Base-by-base conservation (phyloP, 1,140 invertebrate species). In the Druon quercuslanigerum region DNA sequence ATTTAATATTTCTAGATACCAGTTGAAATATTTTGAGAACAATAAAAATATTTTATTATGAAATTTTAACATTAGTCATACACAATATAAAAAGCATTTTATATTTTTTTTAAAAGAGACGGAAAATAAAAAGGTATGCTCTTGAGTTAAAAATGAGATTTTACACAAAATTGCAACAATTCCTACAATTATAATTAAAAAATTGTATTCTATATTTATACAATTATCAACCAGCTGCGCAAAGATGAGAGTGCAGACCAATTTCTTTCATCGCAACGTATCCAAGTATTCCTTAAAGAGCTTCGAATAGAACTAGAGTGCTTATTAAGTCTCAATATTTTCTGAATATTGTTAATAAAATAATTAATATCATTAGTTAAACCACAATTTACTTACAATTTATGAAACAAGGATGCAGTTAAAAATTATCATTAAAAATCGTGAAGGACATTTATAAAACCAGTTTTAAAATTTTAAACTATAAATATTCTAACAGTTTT, bases 221-320 rank as follows among this genome's bases (percentile, higher is more conserved):
- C n/a, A 66, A 66, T 40, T 40, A 66, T 66, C 40, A 66, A 40
- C 60, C 60, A 66, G 25, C 33, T 66, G 6, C 60, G 25, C 40
- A 66, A 66, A 66, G 60, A 66, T 40, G 60, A 66, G 33, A 66
- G 60, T 2, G 60, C 60, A 66, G 60, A 66, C 60, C 60, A 66
- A 66, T 20, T 66, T 66, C 33, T 66, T 66, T 66, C 60, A 33
- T 25, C 14, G 60, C 60, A 66, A n/a, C 60, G 60, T 14, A 66
- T n/a, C 60, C 60, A 66, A 14, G 60, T 66, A 33, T 40, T 66
- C 25, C 60, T 66, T 40, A 66, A 9, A n/a, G 60, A 40, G n/a
- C 60, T 66, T 66, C 60, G 60, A 66, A 66, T 66, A 6, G 60
- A 66, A 66, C 60, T 66, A 66, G 14, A 46, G 25, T 25, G 1